Evolutionary conservation across 2,888 invertebrate genomes (phyloP).

Genomic region (Pristionchus maxplancki): DNA sequence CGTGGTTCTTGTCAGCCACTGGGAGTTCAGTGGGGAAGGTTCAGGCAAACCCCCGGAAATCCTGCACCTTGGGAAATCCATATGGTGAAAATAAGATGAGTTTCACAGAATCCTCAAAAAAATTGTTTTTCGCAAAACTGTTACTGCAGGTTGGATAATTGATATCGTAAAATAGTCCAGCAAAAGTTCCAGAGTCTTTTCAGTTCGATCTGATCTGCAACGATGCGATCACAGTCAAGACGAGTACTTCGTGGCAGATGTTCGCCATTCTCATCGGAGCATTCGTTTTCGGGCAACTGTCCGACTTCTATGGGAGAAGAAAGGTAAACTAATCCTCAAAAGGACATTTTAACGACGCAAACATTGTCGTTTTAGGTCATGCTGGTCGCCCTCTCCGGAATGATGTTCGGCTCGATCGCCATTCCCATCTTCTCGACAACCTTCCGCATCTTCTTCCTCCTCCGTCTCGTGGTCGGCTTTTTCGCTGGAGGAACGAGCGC

Average conservation of each 20-base stretch:
- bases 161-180: no score
- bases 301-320: constrained; percentile 68
- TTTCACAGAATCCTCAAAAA: no score
- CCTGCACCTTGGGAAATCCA: no score
- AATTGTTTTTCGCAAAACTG: no score
- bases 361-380: constrained; percentile 38
- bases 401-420: constrained; percentile 34
- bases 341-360: neutral
- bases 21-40: no score
- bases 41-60: no score
- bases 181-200: no score
- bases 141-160: no score
- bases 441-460: constrained; percentile 49
- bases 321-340: constrained; percentile 51
- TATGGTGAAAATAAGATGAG: no score
- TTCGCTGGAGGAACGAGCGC: constrained; percentile 56
- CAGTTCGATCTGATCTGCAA: constrained; percentile 64
- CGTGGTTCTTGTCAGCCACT: no score
- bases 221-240: constrained; percentile 60
- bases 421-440: neutral
- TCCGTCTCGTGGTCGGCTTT: constrained; percentile 52
- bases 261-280: constrained; percentile 72
- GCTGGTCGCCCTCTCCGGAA: constrained; percentile 49
- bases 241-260: constrained; percentile 69
- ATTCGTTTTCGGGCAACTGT: constrained; percentile 70